Percentiles rank a stretch among this genome's conserved stretches.
Conservation (phyloP, 2,797 vertebrate genomes). For the Liparis tanakae region DNA sequence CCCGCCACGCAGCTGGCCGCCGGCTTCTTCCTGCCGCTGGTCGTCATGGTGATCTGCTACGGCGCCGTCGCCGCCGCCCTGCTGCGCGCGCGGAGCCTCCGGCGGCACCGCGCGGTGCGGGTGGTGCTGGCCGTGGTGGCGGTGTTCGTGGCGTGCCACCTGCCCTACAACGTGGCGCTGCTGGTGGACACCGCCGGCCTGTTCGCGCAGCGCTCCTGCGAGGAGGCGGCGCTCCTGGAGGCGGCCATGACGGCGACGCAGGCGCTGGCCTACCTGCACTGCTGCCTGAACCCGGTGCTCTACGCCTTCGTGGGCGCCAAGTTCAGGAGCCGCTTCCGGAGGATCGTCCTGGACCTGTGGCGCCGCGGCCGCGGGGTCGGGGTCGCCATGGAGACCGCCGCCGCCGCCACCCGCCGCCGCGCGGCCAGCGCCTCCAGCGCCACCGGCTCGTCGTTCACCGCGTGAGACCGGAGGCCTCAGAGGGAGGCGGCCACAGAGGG, state of each 20-base stretch:
- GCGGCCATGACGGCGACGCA: constrained; percentile 71
- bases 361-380: constrained; percentile 68
- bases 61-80: constrained; percentile 82
- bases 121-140: constrained; percentile 88
- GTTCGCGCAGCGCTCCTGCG: constrained; percentile 65
- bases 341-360: constrained; percentile 82
- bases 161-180: constrained; percentile 88
- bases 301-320: constrained; percentile 94
- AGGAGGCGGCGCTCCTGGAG: neutral
- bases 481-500: no score
- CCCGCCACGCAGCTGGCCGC: constrained; percentile 83
- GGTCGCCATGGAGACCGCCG: no score
- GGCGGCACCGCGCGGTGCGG: constrained; percentile 89
- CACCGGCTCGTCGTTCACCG: no score
- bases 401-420: no score
- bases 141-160: constrained; percentile 88
- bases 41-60: constrained; percentile 90
- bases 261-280: constrained; percentile 91
- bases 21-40: constrained; percentile 89
- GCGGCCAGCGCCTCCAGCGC: no score
- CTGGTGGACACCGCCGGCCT: constrained; percentile 74
- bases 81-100: constrained; percentile 86
- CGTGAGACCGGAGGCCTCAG: no score
- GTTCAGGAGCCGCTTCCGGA: constrained; percentile 89
- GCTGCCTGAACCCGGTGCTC: constrained; percentile 92